These are phyloP conservation scores for Harpalus rufipes DNA, from an alignment of 2,888 invertebrate species.

Conservation along the genomic window DNA sequence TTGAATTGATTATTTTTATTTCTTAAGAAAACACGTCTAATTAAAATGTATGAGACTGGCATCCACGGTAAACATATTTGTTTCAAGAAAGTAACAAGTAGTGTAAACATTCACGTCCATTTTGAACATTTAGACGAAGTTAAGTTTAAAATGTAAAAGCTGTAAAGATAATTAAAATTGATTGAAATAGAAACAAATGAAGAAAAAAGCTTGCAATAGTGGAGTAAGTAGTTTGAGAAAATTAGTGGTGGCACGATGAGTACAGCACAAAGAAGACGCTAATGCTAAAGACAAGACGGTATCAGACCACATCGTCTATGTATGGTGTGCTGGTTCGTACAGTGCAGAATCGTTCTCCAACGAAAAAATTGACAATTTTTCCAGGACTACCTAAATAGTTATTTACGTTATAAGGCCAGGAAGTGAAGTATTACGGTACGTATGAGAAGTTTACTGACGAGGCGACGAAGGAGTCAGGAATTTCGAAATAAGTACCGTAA, in stretches of 20 bases:
- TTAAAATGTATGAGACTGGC: neutral
- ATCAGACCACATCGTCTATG: neutral
- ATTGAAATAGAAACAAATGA: conserved; percentile 42
- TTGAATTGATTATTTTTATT: neutral
- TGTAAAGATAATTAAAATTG: conserved; percentile 21
- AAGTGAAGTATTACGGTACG: too few species aligned
- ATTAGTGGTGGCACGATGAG: conserved; percentile 27
- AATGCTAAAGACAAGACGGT: conserved; percentile 35
- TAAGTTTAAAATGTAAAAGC: conserved; percentile 3
- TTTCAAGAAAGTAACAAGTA: neutral
- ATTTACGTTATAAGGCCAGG: too few species aligned
- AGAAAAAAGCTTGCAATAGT: neutral
- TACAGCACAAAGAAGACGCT: conserved; percentile 39
- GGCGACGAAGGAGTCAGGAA: too few species aligned
- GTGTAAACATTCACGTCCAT: neutral
- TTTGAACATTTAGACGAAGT: neutral
- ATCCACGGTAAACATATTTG: neutral
- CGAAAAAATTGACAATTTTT: too few species aligned
- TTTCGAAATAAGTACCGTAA: too few species aligned
- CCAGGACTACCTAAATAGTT: too few species aligned
- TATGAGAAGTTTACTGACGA: too few species aligned
- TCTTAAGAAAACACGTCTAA: neutral
- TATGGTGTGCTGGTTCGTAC: neutral
- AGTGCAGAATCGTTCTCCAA: neutral
- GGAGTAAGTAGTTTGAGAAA: conserved; percentile 41